phyloP scores from a whole-genome alignment of 2,797 vertebrate species.

The Perodicticus potto region DNA sequence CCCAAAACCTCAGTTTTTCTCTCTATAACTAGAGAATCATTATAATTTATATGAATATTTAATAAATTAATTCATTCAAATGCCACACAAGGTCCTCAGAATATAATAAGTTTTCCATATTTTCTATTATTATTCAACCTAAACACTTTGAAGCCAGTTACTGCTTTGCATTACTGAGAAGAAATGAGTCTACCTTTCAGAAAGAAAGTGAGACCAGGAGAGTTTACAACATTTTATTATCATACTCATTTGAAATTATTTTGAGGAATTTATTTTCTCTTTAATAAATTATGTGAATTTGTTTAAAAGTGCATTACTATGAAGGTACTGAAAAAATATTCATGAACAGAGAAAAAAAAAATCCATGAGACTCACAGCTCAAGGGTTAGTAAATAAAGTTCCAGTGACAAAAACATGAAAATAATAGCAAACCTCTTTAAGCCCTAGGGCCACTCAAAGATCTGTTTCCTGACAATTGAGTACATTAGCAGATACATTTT shows the following conservation, averaged over 20 bases:
- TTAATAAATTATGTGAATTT: not conserved
- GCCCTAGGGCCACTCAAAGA: not conserved
- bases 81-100: not conserved
- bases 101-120: not conserved
- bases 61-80: conserved; percentile 30
- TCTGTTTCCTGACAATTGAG: not conserved
- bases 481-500: not conserved
- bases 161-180: not conserved
- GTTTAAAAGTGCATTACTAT: not conserved
- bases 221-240: not conserved
- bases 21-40: conserved; percentile 26
- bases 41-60: not conserved
- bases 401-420: not conserved
- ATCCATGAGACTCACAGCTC: not conserved
- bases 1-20: not conserved
- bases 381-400: not conserved
- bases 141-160: not conserved
- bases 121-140: not conserved
- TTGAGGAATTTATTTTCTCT: not conserved
- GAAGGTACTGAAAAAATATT: not conserved
- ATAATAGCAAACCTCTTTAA: not conserved
- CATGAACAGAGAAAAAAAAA: not conserved
- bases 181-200: not conserved
- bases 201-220: not conserved
- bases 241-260: not conserved